Evolutionary conservation across 2,797 vertebrate genomes (phyloP).

Genomic region (Acridotheres tristis): DNA sequence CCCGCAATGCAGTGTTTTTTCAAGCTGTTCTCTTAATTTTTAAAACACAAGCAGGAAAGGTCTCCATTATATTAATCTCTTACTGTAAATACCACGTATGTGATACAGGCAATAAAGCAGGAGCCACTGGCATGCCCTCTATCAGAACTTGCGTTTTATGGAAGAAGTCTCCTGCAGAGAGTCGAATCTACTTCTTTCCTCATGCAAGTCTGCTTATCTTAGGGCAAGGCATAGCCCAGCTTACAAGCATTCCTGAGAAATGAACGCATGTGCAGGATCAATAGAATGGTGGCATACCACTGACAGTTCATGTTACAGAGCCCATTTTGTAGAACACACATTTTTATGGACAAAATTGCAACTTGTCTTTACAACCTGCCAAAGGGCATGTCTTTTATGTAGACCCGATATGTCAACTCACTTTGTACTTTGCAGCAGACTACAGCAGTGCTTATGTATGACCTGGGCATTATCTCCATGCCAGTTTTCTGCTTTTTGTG

Average conservation of each 20-base stretch:
- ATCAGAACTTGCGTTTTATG: slow-evolving; percentile 10
- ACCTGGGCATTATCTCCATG: neutral
- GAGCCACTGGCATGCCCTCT: neutral
- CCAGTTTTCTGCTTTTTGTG: slow-evolving; percentile 1
- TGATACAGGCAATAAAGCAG: neutral
- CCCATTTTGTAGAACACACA: slow-evolving; percentile 38
- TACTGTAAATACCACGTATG: neutral
- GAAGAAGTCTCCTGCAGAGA: slow-evolving; percentile 9
- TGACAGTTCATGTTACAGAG: slow-evolving; percentile 63
- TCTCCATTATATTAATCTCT: neutral
- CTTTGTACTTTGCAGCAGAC: neutral
- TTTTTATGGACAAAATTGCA: slow-evolving; percentile 55
- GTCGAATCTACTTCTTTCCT: slow-evolving; percentile 1
- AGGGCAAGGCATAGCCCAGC: slow-evolving; percentile 44
- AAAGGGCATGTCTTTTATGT: slow-evolving; percentile 34
- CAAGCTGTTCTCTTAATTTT: slow-evolving; percentile 3
- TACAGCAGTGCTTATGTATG: neutral
- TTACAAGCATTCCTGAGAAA: slow-evolving; percentile 67
- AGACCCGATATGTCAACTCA: neutral
- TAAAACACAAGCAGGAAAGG: neutral
- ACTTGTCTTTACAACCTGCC: slow-evolving; percentile 34
- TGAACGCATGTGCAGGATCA: slow-evolving; percentile 65
- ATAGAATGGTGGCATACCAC: slow-evolving; percentile 59
- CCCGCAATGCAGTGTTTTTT: slow-evolving; percentile 1
- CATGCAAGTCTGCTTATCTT: slow-evolving; percentile 50